phyloP scores from a whole-genome alignment of 2,113 vertebrate species.

The Fukomys damarensis region DNA sequence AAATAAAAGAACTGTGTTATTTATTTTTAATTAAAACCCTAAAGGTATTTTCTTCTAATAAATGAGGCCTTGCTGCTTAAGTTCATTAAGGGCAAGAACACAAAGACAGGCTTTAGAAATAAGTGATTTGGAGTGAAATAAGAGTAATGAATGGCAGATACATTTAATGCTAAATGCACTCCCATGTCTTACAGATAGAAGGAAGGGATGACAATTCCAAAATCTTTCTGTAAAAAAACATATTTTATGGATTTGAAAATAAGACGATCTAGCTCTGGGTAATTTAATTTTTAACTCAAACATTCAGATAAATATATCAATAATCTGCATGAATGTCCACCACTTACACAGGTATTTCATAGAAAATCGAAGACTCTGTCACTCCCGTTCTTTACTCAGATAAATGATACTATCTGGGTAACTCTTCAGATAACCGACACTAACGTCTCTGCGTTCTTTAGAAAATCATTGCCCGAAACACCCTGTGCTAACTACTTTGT shows the following conservation, averaged over 20 bases:
- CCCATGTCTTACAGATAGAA: background rate
- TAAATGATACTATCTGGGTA: background rate
- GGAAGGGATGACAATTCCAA: background rate
- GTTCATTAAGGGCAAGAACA: background rate
- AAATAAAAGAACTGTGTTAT: background rate
- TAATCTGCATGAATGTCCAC: background rate
- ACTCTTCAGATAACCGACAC: background rate
- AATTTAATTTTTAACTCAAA: background rate
- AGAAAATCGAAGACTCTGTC: background rate
- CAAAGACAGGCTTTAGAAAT: background rate
- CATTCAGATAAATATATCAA: background rate
- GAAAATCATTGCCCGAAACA: background rate
- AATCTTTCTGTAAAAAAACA: background rate
- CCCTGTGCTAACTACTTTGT: background rate
- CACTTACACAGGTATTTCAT: background rate
- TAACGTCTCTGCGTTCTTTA: background rate
- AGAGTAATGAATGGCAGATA: background rate
- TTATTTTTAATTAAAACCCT: slow-evolving; percentile 26
- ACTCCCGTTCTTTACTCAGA: background rate
- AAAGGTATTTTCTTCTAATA: background rate
- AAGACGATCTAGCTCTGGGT: background rate
- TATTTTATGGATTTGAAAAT: background rate
- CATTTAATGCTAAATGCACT: background rate
- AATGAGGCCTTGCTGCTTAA: background rate
- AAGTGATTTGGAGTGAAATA: background rate